Evolutionary conservation across 2,888 invertebrate genomes (phyloP).

Genomic region (Octodonta nipae): DNA sequence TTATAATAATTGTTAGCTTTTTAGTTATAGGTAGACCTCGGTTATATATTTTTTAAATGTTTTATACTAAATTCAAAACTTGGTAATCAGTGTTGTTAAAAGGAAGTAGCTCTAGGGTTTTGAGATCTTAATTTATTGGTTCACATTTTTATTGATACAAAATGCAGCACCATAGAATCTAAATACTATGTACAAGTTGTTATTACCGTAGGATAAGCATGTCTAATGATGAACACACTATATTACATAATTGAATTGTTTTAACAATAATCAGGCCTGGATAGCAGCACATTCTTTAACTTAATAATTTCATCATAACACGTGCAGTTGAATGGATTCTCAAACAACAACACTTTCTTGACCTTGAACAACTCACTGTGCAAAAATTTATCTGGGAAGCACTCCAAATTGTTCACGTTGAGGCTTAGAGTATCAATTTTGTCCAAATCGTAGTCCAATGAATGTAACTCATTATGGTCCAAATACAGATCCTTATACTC

Average conservation of each 20-base stretch:
- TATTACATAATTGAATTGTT: neutral
- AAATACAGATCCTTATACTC: slow-evolving; percentile 20
- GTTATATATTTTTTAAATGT: no score
- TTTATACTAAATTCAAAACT: no score
- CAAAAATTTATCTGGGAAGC: slow-evolving; percentile 22
- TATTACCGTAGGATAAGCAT: no score
- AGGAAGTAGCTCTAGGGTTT: no score
- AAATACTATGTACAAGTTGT: no score
- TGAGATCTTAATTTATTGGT: no score
- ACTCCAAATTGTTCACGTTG: slow-evolving; percentile 21
- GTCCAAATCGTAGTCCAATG: slow-evolving; percentile 14
- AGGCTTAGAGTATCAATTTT: slow-evolving; percentile 20
- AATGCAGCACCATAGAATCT: no score
- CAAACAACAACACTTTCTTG: slow-evolving; percentile 15
- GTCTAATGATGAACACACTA: no score
- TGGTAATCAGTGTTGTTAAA: no score
- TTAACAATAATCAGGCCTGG: slow-evolving; percentile 5
- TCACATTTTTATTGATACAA: no score
- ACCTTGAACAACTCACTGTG: slow-evolving; percentile 20
- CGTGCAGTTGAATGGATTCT: slow-evolving; percentile 21
- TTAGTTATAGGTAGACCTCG: no score
- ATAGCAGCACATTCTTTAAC: slow-evolving; percentile 14
- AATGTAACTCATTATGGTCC: slow-evolving; percentile 22
- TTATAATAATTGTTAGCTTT: no score
- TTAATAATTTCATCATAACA: slow-evolving; percentile 17